Conservation (phyloP, 2,888 invertebrate genomes). For the Drosophila anomalata region DNA sequence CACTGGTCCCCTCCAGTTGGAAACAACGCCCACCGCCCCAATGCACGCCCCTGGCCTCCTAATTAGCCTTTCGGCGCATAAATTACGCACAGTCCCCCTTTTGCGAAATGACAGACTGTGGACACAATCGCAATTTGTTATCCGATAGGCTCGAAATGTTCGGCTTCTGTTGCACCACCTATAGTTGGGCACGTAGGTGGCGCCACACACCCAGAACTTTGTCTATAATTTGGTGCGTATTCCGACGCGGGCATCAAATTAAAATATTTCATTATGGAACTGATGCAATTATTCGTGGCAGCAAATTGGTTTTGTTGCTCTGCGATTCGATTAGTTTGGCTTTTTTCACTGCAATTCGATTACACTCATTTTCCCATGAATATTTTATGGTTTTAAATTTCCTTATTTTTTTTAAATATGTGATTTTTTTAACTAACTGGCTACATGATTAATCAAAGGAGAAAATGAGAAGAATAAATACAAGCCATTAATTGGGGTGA, state of each 20-base stretch:
- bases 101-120: slow-evolving; percentile 4
- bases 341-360: slow-evolving; percentile 19
- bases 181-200: neutral
- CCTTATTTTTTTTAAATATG: neutral
- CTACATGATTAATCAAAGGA: neutral
- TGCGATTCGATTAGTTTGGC: slow-evolving; percentile 29
- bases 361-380: slow-evolving; percentile 3
- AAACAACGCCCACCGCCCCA: neutral
- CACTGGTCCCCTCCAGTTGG: neutral
- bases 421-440: neutral
- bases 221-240: slow-evolving; percentile 2
- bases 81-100: neutral
- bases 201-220: neutral
- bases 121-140: neutral
- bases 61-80: slow-evolving; percentile 40
- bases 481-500: neutral
- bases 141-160: slow-evolving; percentile 1
- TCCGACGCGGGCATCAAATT: slow-evolving; percentile 15
- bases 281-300: slow-evolving; percentile 38
- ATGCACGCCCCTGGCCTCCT: neutral
- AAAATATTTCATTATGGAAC: slow-evolving; percentile 31
- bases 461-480: neutral
- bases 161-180: neutral
- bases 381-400: slow-evolving; percentile 13
- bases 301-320: slow-evolving; percentile 30